Evolutionary conservation across 2,113 vertebrate genomes (phyloP), one percentile per base, ranked within the genome.

Genomic region (Daubentonia madagascariensis): DNA sequence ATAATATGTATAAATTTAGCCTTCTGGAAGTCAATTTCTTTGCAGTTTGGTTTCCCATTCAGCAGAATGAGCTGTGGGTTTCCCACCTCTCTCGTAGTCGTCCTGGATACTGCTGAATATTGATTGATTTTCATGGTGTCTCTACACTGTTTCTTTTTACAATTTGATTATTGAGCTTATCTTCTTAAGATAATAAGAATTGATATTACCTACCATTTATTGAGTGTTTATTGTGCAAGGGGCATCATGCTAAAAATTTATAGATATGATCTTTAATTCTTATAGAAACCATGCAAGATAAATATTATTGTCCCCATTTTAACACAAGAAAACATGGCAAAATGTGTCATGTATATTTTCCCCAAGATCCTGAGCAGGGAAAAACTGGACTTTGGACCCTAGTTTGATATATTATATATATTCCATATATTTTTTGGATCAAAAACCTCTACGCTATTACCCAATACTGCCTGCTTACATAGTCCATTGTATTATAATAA

Each of bases 1-100:
- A 43, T 79, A 96, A 59, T 22, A 8, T 87, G 10, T 35, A 75
- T 94, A 65, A 54, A 93, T 63, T 91, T 59, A 61, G 16, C 1
- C 4, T 80, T 48, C 23, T 32, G 20, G 3, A 48, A 79, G 13
- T 92, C 37, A 28, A 13, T 68, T 92, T 94, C 17, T 80, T 22
- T 87, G 25, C 23, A 50, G 5, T 67, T 94, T 70, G 75, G 35
- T 93, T 87, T 86, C 4, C 23, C 2, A 28, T 18, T 72, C 9
- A 83, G 61, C 52, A 72, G 90, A 86, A 70, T 70, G 22, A 88
- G n/a, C 48, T 12, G 1, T n/a, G 11, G 79, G 3, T 30, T 68
- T 89, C n/a, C 76, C 25, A 70, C 54, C 92, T 89, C 25, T 83
- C 25, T 75, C n/a, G 63, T 5, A 45, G 1, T n/a, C 14, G 63